A percentile compares a stretch with the other conserved stretches of the same genome.
Conservation (phyloP, 2,888 invertebrate genomes). For the Miltochrista miniata region DNA sequence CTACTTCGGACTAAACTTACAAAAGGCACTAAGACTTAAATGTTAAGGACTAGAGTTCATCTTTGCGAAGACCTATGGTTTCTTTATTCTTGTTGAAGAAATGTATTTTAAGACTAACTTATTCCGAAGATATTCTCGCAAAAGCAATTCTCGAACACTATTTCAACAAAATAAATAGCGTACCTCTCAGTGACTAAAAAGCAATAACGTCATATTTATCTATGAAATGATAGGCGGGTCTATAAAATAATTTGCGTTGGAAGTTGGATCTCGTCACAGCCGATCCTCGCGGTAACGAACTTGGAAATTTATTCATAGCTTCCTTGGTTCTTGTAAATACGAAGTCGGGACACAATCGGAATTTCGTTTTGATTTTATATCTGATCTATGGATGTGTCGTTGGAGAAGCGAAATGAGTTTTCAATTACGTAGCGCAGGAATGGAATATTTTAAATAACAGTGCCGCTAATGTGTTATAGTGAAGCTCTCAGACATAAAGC, state of each 20-base stretch:
- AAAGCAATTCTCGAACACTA: too few relatives aligned
- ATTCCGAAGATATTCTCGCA: too few relatives aligned
- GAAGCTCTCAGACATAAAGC: too few relatives aligned
- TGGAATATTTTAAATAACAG: too few relatives aligned
- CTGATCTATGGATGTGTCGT: conserved; percentile 45
- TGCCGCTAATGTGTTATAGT: too few relatives aligned
- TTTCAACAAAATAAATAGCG: too few relatives aligned
- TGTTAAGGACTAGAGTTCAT: too few relatives aligned
- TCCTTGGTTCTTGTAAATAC: conserved; percentile 65
- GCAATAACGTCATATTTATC: conserved; percentile 33
- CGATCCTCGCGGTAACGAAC: conserved; percentile 68
- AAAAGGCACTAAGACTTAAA: too few relatives aligned
- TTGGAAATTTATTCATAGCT: conserved; percentile 76
- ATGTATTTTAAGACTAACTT: too few relatives aligned
- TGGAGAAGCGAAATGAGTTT: conserved; percentile 27
- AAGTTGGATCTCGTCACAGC: conserved; percentile 48
- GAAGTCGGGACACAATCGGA: conserved; percentile 60
- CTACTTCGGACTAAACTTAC: too few relatives aligned
- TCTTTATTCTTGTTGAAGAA: too few relatives aligned
- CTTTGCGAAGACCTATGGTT: too few relatives aligned
- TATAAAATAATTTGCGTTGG: conserved; percentile 64
- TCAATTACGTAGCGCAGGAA: conserved; percentile 18
- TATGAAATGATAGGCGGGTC: conserved; percentile 26
- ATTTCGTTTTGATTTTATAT: conserved; percentile 65
- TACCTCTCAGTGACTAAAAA: not conserved